Evolutionary conservation across 2,113 vertebrate genomes (phyloP).

Genomic region (Petaurus breviceps): DNA sequence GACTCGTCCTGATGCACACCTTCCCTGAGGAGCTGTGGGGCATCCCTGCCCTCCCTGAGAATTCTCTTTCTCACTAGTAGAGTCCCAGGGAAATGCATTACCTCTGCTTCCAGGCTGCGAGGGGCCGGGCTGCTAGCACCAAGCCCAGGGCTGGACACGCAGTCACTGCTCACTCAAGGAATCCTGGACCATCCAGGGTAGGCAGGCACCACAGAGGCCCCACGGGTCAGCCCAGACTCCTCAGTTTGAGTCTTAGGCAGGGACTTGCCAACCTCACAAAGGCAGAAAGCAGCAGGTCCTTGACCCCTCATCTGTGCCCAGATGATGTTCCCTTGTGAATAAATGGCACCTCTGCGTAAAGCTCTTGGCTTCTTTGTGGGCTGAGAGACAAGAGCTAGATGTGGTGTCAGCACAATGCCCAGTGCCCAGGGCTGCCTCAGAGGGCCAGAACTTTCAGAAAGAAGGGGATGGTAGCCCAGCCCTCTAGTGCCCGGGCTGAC

Average conservation of each 20-base stretch:
- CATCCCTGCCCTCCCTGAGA: background rate
- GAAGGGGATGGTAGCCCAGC: too few species aligned
- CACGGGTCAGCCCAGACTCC: background rate
- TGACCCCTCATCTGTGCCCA: background rate
- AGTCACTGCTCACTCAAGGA: too few species aligned
- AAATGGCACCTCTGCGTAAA: background rate
- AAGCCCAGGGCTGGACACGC: too few species aligned
- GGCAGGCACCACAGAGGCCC: background rate
- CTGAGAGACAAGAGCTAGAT: background rate
- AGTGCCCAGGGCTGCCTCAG: too few species aligned
- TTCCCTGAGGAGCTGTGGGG: background rate
- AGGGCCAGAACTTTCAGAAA: too few species aligned
- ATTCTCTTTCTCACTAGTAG: too few species aligned
- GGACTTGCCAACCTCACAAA: background rate
- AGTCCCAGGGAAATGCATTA: background rate
- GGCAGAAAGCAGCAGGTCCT: background rate
- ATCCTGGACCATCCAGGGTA: too few species aligned
- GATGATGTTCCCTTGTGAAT: background rate
- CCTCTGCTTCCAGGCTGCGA: background rate
- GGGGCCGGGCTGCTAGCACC: too few species aligned
- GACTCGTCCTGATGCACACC: background rate
- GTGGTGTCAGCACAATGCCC: too few species aligned
- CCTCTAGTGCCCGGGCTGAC: background rate
- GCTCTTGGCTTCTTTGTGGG: background rate
- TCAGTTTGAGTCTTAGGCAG: background rate